These are phyloP conservation scores for Standfussiana lucernea DNA, from an alignment of 2,888 invertebrate genomes.

Conservation along the genomic window DNA sequence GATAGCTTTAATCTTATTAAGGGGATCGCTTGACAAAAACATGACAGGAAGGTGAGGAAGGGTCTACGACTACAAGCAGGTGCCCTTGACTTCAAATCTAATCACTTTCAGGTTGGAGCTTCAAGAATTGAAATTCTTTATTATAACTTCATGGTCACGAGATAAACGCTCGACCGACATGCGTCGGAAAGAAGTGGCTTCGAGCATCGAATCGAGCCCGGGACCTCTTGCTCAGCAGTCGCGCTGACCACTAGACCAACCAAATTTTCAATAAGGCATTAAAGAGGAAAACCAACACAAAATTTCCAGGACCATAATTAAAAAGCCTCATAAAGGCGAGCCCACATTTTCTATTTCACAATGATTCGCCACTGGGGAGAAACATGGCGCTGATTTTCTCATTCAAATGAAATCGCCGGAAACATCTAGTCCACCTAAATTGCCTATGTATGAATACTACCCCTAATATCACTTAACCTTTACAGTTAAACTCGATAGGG, in stretches of 20 bases:
- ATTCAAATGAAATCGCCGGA: slow-evolving; percentile 4
- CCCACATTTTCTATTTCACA: neutral
- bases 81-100: neutral
- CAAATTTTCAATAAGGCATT: no score
- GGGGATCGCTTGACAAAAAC: slow-evolving; percentile 29
- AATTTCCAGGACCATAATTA: neutral
- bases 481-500: slow-evolving; percentile 43
- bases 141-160: no score
- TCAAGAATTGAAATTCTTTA: neutral
- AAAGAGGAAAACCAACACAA: neutral
- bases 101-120: neutral
- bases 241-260: no score
- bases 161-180: no score
- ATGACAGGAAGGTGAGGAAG: neutral
- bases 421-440: slow-evolving; percentile 2
- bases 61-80: neutral
- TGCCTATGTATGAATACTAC: neutral
- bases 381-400: neutral
- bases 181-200: no score
- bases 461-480: slow-evolving; percentile 33
- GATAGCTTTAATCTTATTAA: slow-evolving; percentile 21
- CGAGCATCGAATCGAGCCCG: no score
- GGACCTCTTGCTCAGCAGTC: no score
- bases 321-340: neutral
- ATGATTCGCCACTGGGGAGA: neutral